Conservation (phyloP, 2,113 vertebrate species). For the Tupaia chinensis region DNA sequence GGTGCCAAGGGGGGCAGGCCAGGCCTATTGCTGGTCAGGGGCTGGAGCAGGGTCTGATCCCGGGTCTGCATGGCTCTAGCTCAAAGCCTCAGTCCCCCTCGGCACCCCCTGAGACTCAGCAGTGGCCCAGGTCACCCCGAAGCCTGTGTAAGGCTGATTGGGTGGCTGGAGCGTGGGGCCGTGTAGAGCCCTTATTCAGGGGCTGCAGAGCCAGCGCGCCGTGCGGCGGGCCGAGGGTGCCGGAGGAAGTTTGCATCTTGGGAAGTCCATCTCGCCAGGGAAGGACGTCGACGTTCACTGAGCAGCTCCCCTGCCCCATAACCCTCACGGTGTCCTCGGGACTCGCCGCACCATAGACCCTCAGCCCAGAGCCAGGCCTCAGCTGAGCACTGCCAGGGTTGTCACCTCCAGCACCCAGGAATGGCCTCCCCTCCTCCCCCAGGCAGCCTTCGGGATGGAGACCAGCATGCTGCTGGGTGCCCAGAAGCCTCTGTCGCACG, state of each 20-base stretch:
- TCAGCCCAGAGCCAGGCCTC: neutral
- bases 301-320: neutral
- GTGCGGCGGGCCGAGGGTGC: no score
- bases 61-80: neutral
- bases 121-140: neutral
- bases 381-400: neutral
- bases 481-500: conserved; percentile 87
- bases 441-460: conserved; percentile 95
- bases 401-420: accelerated
- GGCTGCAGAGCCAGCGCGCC: no score
- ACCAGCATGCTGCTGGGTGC: conserved; percentile 86
- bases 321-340: neutral
- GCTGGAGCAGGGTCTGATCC: neutral
- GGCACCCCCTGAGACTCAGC: neutral
- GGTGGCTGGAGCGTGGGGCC: neutral
- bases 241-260: neutral
- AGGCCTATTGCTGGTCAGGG: neutral
- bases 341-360: no score
- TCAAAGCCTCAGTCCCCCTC: neutral
- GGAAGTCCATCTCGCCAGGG: neutral
- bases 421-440: conserved; percentile 37
- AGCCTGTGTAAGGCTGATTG: neutral
- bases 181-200: no score
- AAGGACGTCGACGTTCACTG: neutral
- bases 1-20: accelerated